Evolutionary conservation across 2,113 vertebrate species (phyloP).

Genomic region (Nycticebus coucang): DNA sequence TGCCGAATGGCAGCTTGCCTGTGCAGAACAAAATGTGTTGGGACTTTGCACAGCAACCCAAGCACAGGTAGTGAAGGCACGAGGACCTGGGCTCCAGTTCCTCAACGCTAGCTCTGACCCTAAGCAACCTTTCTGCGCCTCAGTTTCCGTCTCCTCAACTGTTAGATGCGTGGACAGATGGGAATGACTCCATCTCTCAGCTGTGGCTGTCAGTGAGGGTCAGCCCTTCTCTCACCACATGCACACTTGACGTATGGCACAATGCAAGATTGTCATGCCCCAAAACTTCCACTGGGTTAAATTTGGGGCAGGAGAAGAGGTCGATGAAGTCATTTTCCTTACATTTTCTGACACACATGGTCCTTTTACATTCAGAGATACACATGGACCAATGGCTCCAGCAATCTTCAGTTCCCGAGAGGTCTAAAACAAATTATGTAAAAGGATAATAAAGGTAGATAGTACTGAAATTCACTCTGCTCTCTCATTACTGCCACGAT

Average conservation of each 20-base stretch:
- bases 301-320: background rate
- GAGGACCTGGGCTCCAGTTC: background rate
- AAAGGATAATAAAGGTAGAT: slow-evolving; percentile 39
- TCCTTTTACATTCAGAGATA: slow-evolving; percentile 94
- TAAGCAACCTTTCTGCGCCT: background rate
- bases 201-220: background rate
- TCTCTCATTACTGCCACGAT: background rate
- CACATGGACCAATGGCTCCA: slow-evolving; percentile 94
- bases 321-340: slow-evolving; percentile 79
- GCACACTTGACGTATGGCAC: background rate
- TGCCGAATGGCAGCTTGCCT: background rate
- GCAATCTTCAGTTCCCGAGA: slow-evolving; percentile 96
- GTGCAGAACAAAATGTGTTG: background rate
- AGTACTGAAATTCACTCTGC: background rate
- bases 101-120: background rate
- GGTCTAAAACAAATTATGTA: slow-evolving; percentile 85
- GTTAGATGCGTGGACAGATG: background rate
- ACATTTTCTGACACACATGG: slow-evolving; percentile 95
- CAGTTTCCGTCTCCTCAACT: background rate
- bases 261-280: background rate
- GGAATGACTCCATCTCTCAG: background rate
- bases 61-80: background rate
- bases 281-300: background rate
- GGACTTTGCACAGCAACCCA: background rate
- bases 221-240: background rate